Base-by-base conservation (phyloP, 2,797 vertebrate species). In the Gephyroberyx darwinii region DNA sequence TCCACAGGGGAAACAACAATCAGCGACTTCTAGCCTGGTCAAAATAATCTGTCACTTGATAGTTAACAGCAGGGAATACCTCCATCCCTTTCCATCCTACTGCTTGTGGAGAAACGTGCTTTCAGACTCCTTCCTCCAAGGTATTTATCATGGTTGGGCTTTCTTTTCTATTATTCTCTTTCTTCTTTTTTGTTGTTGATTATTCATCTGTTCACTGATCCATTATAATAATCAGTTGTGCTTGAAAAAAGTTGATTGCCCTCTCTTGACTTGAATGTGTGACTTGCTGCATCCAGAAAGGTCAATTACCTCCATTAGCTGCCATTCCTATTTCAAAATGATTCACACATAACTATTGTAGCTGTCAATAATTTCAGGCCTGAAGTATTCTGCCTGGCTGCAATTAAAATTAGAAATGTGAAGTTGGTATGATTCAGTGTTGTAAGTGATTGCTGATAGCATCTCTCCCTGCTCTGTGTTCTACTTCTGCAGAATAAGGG, bases 41-140 rank as follows among this genome's bases (percentile, higher is more conserved):
- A 81, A 39, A 39, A 48, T 45, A 20, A 73, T 69, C 19, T 70
- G 43, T 33, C 47, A 73, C 0, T 65, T 73, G 47, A 82, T 60
- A 66, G 47, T 22, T 20, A 76, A 47, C 48, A 57, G 52, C 31
- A 31, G 17, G 16, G 17, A 30, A 62, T 50, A 52, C 51, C 35
- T 20, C 26, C 6, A 54, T 63, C 35, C 16, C 39, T 60, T 13
- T 26, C 56, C 12, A 39, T 57, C 13, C n/a, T 8, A 35, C 5
- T 12, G 14, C 35, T 52, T 17, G 19, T 16, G 19, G 5, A 35
- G 26, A 13, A 53, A 47, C 10, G 1, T 43, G 9, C 3, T 16
- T 47, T 17, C 45, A 47, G 45, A n/a, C 45, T 47, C 14, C 45
- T 17, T 8, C 45, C 45, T 47, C 14, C 45, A 47, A 47, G 45